Conservation (phyloP, 2,888 invertebrate species). For the Scotopteryx bipunctaria region DNA sequence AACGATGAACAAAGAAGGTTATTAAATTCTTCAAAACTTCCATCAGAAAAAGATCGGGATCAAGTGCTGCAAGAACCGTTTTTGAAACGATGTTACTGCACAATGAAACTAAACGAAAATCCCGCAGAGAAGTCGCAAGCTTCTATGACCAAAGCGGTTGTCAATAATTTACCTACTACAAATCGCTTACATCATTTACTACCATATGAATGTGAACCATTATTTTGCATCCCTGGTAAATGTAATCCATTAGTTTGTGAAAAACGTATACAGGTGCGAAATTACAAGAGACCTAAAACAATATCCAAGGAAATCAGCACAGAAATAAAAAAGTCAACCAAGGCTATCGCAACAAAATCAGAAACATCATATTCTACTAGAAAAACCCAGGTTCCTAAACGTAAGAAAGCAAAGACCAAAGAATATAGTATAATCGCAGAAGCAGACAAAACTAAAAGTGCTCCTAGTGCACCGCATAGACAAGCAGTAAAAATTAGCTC, state of each 20-base stretch:
- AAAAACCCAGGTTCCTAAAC: neutral
- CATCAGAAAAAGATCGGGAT: neutral
- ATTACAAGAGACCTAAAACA: constrained; percentile 4
- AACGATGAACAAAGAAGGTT: neutral
- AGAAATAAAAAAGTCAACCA: constrained; percentile 16
- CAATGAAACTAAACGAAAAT: constrained; percentile 40
- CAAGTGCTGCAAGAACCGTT: constrained; percentile 3
- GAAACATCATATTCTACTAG: constrained; percentile 2
- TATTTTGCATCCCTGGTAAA: constrained; percentile 41
- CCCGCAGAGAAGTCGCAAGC: constrained; percentile 20
- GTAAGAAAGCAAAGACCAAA: constrained; percentile 9
- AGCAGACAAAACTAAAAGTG: constrained; percentile 13
- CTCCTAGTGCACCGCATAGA: constrained; percentile 17
- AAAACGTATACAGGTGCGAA: constrained; percentile 27
- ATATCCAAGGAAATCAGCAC: constrained; percentile 23
- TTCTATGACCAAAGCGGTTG: constrained; percentile 14
- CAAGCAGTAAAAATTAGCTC: constrained; percentile 44
- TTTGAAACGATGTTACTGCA: constrained; percentile 49
- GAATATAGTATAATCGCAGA: too few relatives aligned
- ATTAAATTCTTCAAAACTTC: neutral
- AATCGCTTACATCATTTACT: constrained; percentile 20
- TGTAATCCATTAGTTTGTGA: constrained; percentile 45
- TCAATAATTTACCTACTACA: constrained; percentile 18
- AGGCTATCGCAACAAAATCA: constrained; percentile 24
- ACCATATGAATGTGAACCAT: constrained; percentile 48